phyloP scores from a whole-genome alignment of 2,888 invertebrate species.

The Helobdella robusta region DNA sequence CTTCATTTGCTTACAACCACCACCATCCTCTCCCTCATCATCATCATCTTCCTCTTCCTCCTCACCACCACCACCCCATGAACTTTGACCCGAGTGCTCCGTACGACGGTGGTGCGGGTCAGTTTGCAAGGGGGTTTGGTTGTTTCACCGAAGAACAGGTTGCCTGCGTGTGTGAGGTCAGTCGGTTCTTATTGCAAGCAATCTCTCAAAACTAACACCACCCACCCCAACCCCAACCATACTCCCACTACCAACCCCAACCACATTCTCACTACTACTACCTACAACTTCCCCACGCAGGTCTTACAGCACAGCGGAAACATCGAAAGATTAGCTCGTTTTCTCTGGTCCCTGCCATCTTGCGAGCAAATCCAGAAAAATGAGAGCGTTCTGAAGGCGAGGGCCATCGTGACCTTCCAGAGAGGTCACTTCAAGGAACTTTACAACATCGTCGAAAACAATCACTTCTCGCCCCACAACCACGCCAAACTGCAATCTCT shows the following conservation, averaged over 20 bases:
- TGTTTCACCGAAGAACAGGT: constrained; percentile 97
- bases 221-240: neutral
- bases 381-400: constrained; percentile 93
- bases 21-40: neutral
- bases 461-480: constrained; percentile 77
- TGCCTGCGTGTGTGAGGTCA: constrained; percentile 93
- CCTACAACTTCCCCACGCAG: neutral
- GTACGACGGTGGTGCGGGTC: too few relatives aligned
- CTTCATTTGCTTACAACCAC: neutral
- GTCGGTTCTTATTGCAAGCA: neutral
- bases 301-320: constrained; percentile 88
- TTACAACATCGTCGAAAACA: constrained; percentile 83
- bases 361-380: constrained; percentile 91
- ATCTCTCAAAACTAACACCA: too few relatives aligned
- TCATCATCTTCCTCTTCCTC: neutral
- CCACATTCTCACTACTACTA: neutral
- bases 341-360: constrained; percentile 90
- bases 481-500: constrained; percentile 74
- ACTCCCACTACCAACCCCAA: neutral
- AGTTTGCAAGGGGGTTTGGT: too few relatives aligned
- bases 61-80: neutral
- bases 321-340: constrained; percentile 85
- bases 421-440: constrained; percentile 73
- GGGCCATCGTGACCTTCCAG: constrained; percentile 94
- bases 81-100: neutral